Percentiles rank a stretch among this genome's conserved stretches.
Conservation (phyloP, 1,140 invertebrate species). For the silkworm (Bombyx mori) region ASM3026992v2 NC_085133.1:6951001-6951500, state of each 20-base stretch:
- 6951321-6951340: constrained; percentile 64
- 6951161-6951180: constrained; percentile 61
- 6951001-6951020: constrained; percentile 64
- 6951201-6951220: constrained; percentile 51
- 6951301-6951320: constrained; percentile 48
- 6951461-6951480: too few species aligned
- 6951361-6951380: constrained; percentile 61
- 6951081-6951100: constrained; percentile 61
- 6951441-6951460: too few species aligned
- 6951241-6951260: constrained; percentile 69
- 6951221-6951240: constrained; percentile 60
- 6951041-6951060: constrained; percentile 59
- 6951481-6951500: too few species aligned
- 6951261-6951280: constrained; percentile 55
- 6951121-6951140: constrained; percentile 61
- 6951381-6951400: background rate
- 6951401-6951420: too few species aligned
- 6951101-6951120: constrained; percentile 65
- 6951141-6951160: constrained; percentile 64
- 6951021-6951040: constrained; percentile 51
- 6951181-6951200: constrained; percentile 58
- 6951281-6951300: constrained; percentile 47
- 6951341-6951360: constrained; percentile 60
- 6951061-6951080: constrained; percentile 65
- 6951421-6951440: too few species aligned